Evolutionary conservation across 2,797 vertebrate genomes (phyloP), one percentile per base, ranked within the genome.

Genomic region (Smutsia gigantea): DNA sequence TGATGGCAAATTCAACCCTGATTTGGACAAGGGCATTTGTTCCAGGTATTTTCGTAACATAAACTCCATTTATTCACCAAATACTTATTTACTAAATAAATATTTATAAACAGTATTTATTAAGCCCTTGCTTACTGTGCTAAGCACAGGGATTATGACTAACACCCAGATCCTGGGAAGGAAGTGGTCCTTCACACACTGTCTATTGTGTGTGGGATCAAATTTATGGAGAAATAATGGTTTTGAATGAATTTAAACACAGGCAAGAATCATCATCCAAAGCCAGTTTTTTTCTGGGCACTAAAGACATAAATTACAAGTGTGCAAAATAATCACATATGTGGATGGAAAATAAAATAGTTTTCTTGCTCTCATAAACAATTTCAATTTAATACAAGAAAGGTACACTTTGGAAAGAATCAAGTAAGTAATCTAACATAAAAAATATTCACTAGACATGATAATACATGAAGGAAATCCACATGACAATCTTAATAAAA

Each of bases 181-280:
- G 39, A 72, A 31, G 21, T 85, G 46, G 46, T 12, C 46, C 46
- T 46, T 46, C 10, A 81, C 46, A 93, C 19, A 96, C n/a, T 74
- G 63, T 64, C 8, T 34, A 71, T 19, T 72, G 59, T 61, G 63
- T 82, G 4, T 79, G 85, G 85, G 37, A 39, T 88, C 27, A 88
- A 91, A 82, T 69, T 61, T 85, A 55, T 46, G 27, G 4, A 87
- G 23, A 27, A 89, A 87, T 78, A 91, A 57, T 77, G 25, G 13
- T 51, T 92, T 87, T 64, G 25, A 92, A 51, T 61, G 46, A 86
- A 89, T 74, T 92, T 91, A 68, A 93, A 79, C 69, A 64, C 7
- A 90, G 49, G 8, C 9, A 95, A 86, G 63, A 53, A 85, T 13
- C 37, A 86, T 66, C 14, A 86, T 12, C 39, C 69, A 89, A 93